phyloP scores from a whole-genome alignment of 2,113 vertebrate species.

The Neoarius graeffei region DNA sequence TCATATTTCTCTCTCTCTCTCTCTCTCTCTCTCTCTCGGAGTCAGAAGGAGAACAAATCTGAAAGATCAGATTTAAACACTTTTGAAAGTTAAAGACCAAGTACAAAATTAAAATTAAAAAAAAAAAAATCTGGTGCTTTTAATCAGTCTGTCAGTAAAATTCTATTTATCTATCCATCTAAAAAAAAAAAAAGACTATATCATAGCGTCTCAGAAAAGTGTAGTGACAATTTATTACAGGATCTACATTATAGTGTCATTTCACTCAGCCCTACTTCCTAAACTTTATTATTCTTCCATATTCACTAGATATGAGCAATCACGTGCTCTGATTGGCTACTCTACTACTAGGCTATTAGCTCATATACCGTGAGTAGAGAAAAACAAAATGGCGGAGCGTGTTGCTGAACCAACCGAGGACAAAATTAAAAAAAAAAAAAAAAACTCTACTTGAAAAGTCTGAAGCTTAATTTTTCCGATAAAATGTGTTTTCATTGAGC shows the following conservation, averaged over 20 bases:
- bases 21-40: no score
- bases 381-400: no score
- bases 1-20: not conserved
- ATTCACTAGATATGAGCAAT: no score
- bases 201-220: not conserved
- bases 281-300: no score
- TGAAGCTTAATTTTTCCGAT: no score
- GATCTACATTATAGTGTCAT: not conserved
- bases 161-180: not conserved
- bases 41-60: not conserved
- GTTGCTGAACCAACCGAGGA: no score
- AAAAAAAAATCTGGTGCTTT: not conserved
- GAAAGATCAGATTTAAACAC: not conserved
- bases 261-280: not conserved
- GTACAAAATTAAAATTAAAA: not conserved
- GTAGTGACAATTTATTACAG: not conserved
- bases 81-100: not conserved
- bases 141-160: not conserved
- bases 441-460: no score
- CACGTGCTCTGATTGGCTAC: no score
- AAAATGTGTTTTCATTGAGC: no score
- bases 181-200: not conserved
- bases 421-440: no score
- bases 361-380: no score
- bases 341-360: no score